Conservation (phyloP, 2,797 vertebrate species). For the Acropternis orthonyx region DNA sequence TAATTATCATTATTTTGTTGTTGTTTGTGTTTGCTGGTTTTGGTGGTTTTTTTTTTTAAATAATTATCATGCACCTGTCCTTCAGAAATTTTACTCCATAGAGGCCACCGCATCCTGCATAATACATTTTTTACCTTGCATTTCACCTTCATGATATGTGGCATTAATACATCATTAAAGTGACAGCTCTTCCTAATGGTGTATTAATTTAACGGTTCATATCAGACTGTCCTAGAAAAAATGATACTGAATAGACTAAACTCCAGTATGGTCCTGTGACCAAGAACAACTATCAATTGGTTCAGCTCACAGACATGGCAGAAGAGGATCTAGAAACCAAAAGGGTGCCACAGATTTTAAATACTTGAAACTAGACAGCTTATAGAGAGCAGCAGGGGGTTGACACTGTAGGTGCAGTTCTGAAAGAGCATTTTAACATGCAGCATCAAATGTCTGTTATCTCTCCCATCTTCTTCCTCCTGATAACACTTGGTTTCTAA, state of each 20-base stretch:
- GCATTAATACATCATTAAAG: conserved; percentile 41
- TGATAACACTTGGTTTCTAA: background rate
- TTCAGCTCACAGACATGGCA: background rate
- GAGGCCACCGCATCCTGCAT: background rate
- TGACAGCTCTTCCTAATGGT: conserved; percentile 37
- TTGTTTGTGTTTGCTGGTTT: background rate
- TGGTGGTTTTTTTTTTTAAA: background rate
- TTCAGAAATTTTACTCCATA: background rate
- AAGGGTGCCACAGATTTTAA: background rate
- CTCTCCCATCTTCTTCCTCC: background rate
- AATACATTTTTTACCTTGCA: conserved; percentile 12
- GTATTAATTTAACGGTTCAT: background rate
- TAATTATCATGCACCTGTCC: background rate
- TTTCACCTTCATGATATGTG: background rate
- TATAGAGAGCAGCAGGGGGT: rapidly evolving
- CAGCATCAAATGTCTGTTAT: no score
- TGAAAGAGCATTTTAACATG: background rate
- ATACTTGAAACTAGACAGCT: background rate
- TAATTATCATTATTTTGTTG: no score
- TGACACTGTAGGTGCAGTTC: background rate
- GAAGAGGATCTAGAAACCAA: background rate
- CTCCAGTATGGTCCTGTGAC: background rate
- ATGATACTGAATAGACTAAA: background rate
- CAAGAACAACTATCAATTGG: background rate
- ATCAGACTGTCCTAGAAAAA: background rate